phyloP scores from a whole-genome alignment of 1,140 invertebrate genomes.

The Heliconius hermathena region DNA sequence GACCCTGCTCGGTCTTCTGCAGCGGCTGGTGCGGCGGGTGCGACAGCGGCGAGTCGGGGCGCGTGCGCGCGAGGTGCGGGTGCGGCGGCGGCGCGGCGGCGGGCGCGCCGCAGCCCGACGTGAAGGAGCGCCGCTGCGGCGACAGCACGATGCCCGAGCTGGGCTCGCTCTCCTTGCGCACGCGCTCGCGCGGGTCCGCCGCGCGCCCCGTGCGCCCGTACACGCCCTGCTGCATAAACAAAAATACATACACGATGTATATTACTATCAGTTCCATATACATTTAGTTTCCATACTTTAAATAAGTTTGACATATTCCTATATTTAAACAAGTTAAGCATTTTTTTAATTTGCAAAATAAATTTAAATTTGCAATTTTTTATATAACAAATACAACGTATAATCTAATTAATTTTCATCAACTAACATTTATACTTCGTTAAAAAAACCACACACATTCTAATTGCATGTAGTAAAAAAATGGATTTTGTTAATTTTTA shows the following conservation, averaged over 20 bases:
- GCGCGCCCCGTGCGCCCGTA: slow-evolving; percentile 81
- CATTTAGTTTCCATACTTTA: too few relatives aligned
- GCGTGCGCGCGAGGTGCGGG: slow-evolving; percentile 76
- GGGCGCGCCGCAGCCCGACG: slow-evolving; percentile 89
- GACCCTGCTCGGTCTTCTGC: slow-evolving; percentile 64
- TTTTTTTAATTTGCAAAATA: too few relatives aligned
- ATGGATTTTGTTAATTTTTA: too few relatives aligned
- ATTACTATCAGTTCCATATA: too few relatives aligned
- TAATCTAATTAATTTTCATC: not conserved
- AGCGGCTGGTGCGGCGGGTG: slow-evolving; percentile 48
- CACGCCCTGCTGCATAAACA: slow-evolving; percentile 44
- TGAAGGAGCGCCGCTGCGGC: slow-evolving; percentile 89
- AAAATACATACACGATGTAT: too few relatives aligned
- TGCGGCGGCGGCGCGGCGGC: slow-evolving; percentile 71
- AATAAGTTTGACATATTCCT: too few relatives aligned
- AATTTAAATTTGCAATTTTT: too few relatives aligned
- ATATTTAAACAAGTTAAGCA: too few relatives aligned
- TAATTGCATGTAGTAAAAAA: slow-evolving; percentile 16
- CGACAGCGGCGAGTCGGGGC: slow-evolving; percentile 79
- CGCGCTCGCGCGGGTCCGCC: slow-evolving; percentile 89
- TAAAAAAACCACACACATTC: not conserved
- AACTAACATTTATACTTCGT: not conserved
- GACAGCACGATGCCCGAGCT: slow-evolving; percentile 88
- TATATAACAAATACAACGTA: not conserved
- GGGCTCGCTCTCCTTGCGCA: slow-evolving; percentile 90